phyloP scores from a whole-genome alignment of 2,113 vertebrate genomes.

The Tupaia chinensis region DNA sequence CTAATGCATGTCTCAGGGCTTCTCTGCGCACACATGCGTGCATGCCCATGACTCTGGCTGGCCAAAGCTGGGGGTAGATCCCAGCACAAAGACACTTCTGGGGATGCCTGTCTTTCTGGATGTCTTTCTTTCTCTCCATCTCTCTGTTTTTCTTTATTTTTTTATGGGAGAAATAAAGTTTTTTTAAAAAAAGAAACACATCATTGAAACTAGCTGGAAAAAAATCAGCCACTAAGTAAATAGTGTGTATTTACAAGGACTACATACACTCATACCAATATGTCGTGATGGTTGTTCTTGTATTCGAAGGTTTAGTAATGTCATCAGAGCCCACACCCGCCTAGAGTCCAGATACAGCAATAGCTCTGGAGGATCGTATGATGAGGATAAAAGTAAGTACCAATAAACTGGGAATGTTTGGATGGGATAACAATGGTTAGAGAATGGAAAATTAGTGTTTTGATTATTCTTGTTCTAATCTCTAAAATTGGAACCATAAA shows the following conservation, averaged over 20 bases:
- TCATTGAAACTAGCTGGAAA: not conserved
- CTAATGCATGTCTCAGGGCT: too few species aligned
- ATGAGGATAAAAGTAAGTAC: constrained; percentile 97
- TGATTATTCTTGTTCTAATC: constrained; percentile 42
- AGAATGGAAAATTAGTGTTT: not conserved
- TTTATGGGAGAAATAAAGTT: too few species aligned
- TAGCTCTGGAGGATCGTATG: constrained; percentile 98
- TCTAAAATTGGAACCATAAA: not conserved
- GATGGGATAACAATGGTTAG: not conserved
- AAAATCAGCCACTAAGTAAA: not conserved
- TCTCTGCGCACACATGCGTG: too few species aligned
- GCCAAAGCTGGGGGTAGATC: too few species aligned
- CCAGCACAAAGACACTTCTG: too few species aligned
- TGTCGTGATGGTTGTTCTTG: constrained; percentile 57
- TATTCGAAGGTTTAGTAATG: constrained; percentile 90
- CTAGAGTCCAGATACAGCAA: constrained; percentile 99
- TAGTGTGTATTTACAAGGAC: not conserved
- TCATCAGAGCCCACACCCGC: constrained; percentile 95
- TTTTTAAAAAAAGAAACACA: constrained; percentile 25
- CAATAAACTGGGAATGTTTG: not conserved
- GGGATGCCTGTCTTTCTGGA: too few species aligned
- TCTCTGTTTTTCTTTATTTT: too few species aligned
- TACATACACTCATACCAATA: accelerated
- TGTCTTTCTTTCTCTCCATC: too few species aligned
- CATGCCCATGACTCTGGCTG: too few species aligned